Conservation (phyloP, 2,113 vertebrate species). For the Uria lomvia region DNA sequence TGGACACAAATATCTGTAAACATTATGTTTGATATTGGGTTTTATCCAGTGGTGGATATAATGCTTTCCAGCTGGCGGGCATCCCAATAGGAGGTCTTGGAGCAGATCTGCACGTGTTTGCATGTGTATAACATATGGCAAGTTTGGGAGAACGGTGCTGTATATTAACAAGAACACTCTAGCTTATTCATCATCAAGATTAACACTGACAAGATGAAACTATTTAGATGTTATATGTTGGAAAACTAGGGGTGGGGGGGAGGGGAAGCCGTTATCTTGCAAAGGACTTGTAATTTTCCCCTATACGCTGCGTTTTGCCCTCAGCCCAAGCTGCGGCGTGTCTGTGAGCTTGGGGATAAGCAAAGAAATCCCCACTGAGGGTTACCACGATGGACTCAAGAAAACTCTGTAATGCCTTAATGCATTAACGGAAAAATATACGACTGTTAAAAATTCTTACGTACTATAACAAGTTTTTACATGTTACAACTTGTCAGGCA, state of each 20-base stretch:
- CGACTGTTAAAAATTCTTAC: neutral
- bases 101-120: neutral
- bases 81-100: neutral
- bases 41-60: neutral
- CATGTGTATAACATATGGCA: neutral
- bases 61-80: neutral
- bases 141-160: neutral
- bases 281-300: neutral
- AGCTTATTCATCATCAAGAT: neutral
- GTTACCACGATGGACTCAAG: rapidly evolving
- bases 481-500: neutral
- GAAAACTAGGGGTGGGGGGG: neutral
- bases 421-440: neutral
- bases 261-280: neutral
- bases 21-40: neutral
- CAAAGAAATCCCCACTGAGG: neutral
- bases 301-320: neutral
- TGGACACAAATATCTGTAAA: neutral
- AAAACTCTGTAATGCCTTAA: neutral
- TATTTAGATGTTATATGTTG: neutral
- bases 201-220: neutral
- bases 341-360: neutral
- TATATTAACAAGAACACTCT: neutral
- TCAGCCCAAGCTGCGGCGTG: neutral
- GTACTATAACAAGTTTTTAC: neutral